Conservation (phyloP, 2,113 vertebrate species). For the Phrynosoma platyrhinos region DNA sequence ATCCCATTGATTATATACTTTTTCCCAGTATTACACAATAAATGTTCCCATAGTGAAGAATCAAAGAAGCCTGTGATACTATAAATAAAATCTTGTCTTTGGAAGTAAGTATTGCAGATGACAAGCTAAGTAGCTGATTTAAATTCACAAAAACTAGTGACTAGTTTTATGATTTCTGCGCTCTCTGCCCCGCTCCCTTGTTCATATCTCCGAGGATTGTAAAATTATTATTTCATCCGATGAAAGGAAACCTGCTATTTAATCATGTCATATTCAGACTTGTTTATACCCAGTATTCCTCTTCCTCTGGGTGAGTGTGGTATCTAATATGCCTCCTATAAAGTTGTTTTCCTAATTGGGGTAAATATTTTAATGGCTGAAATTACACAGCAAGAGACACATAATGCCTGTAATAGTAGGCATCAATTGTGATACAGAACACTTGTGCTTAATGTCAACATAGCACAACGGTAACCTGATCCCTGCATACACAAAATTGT, state of each 20-base stretch:
- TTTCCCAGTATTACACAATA: background rate
- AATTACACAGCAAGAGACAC: too few relatives aligned
- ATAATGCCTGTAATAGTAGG: too few relatives aligned
- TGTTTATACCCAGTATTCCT: too few relatives aligned
- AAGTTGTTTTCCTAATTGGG: too few relatives aligned
- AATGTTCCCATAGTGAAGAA: background rate
- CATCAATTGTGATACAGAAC: too few relatives aligned
- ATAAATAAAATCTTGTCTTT: slow-evolving; percentile 15
- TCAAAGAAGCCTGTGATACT: background rate
- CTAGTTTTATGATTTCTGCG: background rate
- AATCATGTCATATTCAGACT: background rate
- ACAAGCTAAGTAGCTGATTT: slow-evolving; percentile 3
- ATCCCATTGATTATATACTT: background rate
- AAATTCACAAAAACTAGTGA: slow-evolving; percentile 13
- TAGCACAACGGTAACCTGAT: too few relatives aligned
- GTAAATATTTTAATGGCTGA: too few relatives aligned
- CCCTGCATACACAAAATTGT: too few relatives aligned
- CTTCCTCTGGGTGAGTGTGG: too few relatives aligned
- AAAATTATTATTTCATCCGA: background rate
- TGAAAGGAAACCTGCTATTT: background rate
- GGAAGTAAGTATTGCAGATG: background rate
- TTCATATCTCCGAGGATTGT: background rate
- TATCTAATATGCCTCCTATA: too few relatives aligned
- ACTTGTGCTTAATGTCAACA: too few relatives aligned
- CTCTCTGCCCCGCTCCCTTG: background rate